Conservation (phyloP, 2,113 vertebrate species). For the Paramormyrops kingsleyae region DNA sequence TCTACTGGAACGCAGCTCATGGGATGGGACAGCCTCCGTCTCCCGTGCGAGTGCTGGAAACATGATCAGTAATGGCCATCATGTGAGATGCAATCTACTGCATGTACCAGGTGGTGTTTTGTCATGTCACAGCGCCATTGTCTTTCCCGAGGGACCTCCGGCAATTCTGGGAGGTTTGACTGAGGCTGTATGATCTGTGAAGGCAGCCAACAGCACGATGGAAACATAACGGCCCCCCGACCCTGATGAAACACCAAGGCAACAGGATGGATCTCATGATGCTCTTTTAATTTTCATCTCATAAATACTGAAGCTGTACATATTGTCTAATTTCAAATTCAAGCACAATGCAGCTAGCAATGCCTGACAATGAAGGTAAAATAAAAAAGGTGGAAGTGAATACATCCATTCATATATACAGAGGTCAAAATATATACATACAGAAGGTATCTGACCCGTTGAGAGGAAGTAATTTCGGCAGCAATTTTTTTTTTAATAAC, state of each 20-base stretch:
- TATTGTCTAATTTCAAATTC: conserved; percentile 65
- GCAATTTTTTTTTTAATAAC: conserved; percentile 31
- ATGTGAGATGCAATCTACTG: neutral
- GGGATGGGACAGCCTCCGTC: neutral
- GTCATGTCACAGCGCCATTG: neutral
- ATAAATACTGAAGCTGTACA: conserved; percentile 69
- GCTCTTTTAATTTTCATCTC: conserved; percentile 50
- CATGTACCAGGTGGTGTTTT: neutral
- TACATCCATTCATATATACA: conserved; percentile 67
- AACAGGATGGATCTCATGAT: neutral
- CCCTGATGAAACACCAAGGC: neutral
- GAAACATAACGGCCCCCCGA: neutral
- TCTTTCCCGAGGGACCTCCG: neutral
- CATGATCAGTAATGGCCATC: neutral
- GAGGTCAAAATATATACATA: conserved; percentile 64
- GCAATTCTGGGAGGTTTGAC: neutral
- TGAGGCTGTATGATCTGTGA: neutral
- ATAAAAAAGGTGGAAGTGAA: conserved; percentile 63
- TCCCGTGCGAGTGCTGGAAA: neutral
- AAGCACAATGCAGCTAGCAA: conserved; percentile 74
- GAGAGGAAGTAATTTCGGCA: conserved; percentile 27
- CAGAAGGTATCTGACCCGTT: conserved; percentile 46
- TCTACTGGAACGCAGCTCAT: neutral
- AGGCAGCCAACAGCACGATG: neutral
- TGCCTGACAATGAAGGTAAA: conserved; percentile 55